Evolutionary conservation across 1,140 invertebrate species (phyloP), one percentile per base, ranked within the genome.

Genomic region (Halesus radiatus): DNA sequence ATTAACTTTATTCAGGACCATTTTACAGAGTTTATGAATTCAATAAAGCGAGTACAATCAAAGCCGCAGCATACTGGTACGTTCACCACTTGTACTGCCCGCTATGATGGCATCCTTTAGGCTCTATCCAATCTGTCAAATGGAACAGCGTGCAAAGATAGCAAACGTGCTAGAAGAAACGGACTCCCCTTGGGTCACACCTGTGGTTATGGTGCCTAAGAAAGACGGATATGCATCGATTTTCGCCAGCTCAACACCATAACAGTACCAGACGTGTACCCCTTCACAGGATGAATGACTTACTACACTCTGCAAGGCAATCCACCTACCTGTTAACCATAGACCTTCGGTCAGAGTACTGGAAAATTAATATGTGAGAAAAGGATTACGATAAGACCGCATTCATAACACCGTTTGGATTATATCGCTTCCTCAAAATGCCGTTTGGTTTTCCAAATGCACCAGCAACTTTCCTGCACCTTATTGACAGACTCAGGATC

Each of bases 381-480:
- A 78, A 83, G 16, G 84, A 86, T 66, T 73, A 83, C 7, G 84
- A 85, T 26, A 86, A 85, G 53, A 91, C 90, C 2, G 88, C 87
- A 1, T 90, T 90, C 70, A 85, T 84, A 1, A 87, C 85, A 3
- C 86, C 86, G 4, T 83, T 87, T 6, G 87, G 87, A 1, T 80
- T 86, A 6, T 90, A 81, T 62, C 70, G 84, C 58, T 91, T 88
- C 76, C 85, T 81, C n/a, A 83, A 87, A 1, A 86, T 91, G 85
- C 86, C 88, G 0, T 88, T 90, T 83, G 89, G 89, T 3, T 81
- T 90, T 3, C 74, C 78, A 5, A 88, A 86, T 70, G 80, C 83
- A 3, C 85, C 84, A 16, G 86, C 87, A 3, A 88, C 87, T 0
- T 90, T 88, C 75, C 85, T 87, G 73, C 70, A 88, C 6, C 37